Conservation (phyloP, 2,888 invertebrate species). For the Pterostichus madidus region DNA sequence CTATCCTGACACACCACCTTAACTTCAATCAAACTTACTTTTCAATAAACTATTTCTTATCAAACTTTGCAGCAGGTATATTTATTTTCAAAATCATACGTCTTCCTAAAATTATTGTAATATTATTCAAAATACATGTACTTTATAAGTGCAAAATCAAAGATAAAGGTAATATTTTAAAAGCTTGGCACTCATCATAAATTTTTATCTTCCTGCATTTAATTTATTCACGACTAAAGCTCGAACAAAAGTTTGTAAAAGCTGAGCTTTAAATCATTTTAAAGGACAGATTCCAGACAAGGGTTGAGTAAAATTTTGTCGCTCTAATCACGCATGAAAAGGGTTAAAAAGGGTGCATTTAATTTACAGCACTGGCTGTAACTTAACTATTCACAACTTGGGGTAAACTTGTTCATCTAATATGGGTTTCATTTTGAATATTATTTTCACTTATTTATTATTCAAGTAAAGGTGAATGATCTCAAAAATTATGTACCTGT, state of each 20-base stretch:
- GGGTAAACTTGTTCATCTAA: not conserved
- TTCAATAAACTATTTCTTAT: no score
- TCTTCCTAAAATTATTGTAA: no score
- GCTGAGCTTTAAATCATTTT: conserved; percentile 30
- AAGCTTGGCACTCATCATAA: not conserved
- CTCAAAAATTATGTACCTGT: no score
- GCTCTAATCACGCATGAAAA: conserved; percentile 56
- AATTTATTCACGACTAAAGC: conserved; percentile 22
- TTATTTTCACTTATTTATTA: no score
- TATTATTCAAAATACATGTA: no score
- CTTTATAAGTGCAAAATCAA: conserved; percentile 7
- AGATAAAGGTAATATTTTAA: conserved; percentile 15
- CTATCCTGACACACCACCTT: no score
- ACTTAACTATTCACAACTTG: not conserved
- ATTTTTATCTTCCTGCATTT: not conserved
- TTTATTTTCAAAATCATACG: no score
- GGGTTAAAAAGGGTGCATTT: conserved; percentile 51
- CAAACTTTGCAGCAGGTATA: no score
- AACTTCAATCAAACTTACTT: no score
- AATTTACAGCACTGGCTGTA: conserved; percentile 7
- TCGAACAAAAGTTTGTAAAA: conserved; percentile 36
- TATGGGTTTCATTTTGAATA: not conserved
- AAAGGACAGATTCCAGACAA: conserved; percentile 5
- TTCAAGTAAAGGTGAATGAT: no score
- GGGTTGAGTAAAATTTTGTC: conserved; percentile 37